Evolutionary conservation across 2,797 vertebrate genomes (phyloP), one percentile per base, ranked within the genome.

Genomic region (Tadarida brasiliensis): DNA sequence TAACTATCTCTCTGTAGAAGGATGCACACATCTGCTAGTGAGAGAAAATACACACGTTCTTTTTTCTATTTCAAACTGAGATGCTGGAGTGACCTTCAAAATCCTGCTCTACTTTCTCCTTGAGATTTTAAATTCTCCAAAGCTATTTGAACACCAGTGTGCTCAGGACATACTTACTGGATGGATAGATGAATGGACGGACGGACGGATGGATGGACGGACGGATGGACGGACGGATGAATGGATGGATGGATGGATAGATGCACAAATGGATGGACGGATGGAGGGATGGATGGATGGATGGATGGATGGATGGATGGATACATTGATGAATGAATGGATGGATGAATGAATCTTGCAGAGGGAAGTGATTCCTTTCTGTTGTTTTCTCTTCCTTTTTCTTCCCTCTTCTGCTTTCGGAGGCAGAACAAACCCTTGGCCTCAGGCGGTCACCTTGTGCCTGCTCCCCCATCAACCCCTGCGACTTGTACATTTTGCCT

Each of bases 31-130:
- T 54, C 12, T 16, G 4, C 16, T 63, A 19, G 56, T 15, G 28
- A 83, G 65, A 49, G 49, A 33, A 65, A 74, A 51, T 5, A 7
- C 10, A 3, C 49, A 26, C 2, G 6, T 61, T 84, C 57, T 85
- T 90, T 20, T 90, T 56, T 47, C 39, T 87, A n/a, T 85, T 70
- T 94, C 77, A 47, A 49, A 49, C 30, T 10, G 85, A 88, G 49
- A 73, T 51, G 59, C 49, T 5, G 20, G 77, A 20, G 57, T 77
- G 20, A 78, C 56, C 57, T 71, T 56, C 70, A 68, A 44, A 94
- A n/a, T 63, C 49, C 65, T 74, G 44, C 17, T 73, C 49, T 11
- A 3, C 35, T 33, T 78, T 84, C n/a, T 74, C 22, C 51, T 89
- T n/a, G n/a, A 70, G 47, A 26, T 86, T 91, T 78, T 59, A 70